phyloP scores from a whole-genome alignment of 2,888 invertebrate species.

The Theodoxus fluviatilis region DNA sequence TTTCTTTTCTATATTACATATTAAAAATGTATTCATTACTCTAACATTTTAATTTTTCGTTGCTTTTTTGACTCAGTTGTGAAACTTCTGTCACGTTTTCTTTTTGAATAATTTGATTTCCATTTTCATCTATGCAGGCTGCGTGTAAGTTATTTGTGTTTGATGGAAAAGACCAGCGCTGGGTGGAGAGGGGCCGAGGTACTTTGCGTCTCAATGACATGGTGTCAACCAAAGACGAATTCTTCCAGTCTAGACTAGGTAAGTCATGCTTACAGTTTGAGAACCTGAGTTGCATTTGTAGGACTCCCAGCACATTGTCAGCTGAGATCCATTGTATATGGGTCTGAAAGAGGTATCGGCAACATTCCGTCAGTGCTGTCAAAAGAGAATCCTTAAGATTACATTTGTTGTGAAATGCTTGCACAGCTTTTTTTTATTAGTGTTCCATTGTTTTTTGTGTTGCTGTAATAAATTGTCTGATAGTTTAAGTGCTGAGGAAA shows the following conservation, averaged over 20 bases:
- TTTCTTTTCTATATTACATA: neutral
- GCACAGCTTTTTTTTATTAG: too few relatives aligned
- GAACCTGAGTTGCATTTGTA: too few relatives aligned
- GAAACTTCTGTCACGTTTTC: neutral
- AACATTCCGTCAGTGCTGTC: too few relatives aligned
- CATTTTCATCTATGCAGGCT: conserved; percentile 47
- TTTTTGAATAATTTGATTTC: neutral
- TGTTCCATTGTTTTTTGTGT: too few relatives aligned
- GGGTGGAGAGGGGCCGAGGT: conserved; percentile 92
- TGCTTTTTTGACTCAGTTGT: neutral
- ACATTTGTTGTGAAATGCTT: too few relatives aligned
- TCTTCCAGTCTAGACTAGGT: conserved; percentile 76
- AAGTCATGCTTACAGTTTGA: conserved; percentile 32
- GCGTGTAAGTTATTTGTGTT: conserved; percentile 83
- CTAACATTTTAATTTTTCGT: neutral
- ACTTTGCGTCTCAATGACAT: conserved; percentile 85
- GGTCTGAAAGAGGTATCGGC: too few relatives aligned
- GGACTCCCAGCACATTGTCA: too few relatives aligned
- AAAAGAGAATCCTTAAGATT: too few relatives aligned
- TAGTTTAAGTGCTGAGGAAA: too few relatives aligned
- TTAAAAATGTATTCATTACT: neutral
- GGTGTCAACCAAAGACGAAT: conserved; percentile 65
- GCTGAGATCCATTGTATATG: too few relatives aligned
- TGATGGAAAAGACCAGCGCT: conserved; percentile 74
- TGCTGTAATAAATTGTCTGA: too few relatives aligned